Percentiles rank a stretch among this genome's conserved stretches.
Conservation (phyloP, 2,888 invertebrate species). For the Amorpha juglandis region DNA sequence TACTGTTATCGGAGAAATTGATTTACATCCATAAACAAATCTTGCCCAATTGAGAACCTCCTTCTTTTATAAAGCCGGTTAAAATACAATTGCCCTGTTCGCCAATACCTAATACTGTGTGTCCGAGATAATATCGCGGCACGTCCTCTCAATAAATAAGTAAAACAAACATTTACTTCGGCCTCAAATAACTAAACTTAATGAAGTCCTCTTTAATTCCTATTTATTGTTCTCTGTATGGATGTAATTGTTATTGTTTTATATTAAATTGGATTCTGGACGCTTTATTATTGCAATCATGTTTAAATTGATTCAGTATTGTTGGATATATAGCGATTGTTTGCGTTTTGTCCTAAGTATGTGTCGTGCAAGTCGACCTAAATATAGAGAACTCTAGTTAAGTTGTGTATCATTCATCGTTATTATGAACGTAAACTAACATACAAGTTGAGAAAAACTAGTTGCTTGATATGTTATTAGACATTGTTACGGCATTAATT, state of each 20-base stretch:
- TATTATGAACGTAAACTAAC: too few species aligned
- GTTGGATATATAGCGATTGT: not conserved
- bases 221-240: constrained; percentile 37
- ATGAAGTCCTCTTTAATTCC: constrained; percentile 40
- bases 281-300: not conserved
- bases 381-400: too few species aligned
- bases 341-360: too few species aligned
- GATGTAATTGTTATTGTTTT: constrained; percentile 21
- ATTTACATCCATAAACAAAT: not conserved
- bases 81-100: not conserved
- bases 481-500: too few species aligned
- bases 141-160: constrained; percentile 50
- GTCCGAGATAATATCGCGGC: constrained; percentile 45
- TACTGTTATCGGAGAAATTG: too few species aligned
- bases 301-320: not conserved
- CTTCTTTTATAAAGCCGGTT: too few species aligned
- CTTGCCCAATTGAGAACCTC: too few species aligned
- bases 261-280: not conserved
- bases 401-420: too few species aligned
- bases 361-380: too few species aligned
- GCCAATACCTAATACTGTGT: constrained; percentile 37
- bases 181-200: constrained; percentile 36
- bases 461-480: too few species aligned
- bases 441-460: too few species aligned
- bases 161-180: constrained; percentile 36